phyloP scores from a whole-genome alignment of 2,888 invertebrate genomes.

The Cantharis rustica region DNA sequence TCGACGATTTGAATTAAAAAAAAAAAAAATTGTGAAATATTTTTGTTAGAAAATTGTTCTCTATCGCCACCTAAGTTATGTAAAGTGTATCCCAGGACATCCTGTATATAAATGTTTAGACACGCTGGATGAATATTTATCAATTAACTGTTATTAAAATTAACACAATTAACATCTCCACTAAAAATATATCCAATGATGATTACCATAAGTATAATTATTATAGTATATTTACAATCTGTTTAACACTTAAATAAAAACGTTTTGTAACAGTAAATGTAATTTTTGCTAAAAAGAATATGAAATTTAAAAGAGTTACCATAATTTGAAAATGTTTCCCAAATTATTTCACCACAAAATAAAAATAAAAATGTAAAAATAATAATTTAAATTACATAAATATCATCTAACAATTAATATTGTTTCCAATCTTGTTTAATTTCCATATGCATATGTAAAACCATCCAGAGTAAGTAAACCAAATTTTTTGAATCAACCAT shows the following conservation, averaged over 20 bases:
- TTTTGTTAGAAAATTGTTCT: no score
- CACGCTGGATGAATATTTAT: not conserved
- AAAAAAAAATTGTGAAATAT: no score
- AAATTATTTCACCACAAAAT: not conserved
- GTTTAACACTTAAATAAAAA: not conserved
- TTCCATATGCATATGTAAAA: conserved; percentile 27
- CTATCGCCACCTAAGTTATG: no score
- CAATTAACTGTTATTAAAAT: not conserved
- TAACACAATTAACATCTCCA: not conserved
- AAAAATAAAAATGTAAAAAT: not conserved
- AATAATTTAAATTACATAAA: not conserved
- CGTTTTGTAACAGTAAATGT: not conserved
- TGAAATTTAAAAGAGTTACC: not conserved
- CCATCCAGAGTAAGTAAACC: conserved; percentile 34
- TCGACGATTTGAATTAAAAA: no score
- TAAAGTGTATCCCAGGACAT: no score
- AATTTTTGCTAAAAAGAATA: not conserved
- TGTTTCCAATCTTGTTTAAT: conserved; percentile 18
- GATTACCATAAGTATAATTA: not conserved
- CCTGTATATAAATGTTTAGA: no score
- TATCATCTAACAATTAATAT: not conserved
- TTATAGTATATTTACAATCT: not conserved
- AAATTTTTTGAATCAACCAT: not conserved
- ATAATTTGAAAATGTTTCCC: not conserved
- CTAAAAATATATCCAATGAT: not conserved